A percentile compares a stretch with the other conserved stretches of the same genome.
Evolutionary conservation across 2,797 vertebrate genomes (phyloP).

Genomic region (Hozukius guyotensis): DNA sequence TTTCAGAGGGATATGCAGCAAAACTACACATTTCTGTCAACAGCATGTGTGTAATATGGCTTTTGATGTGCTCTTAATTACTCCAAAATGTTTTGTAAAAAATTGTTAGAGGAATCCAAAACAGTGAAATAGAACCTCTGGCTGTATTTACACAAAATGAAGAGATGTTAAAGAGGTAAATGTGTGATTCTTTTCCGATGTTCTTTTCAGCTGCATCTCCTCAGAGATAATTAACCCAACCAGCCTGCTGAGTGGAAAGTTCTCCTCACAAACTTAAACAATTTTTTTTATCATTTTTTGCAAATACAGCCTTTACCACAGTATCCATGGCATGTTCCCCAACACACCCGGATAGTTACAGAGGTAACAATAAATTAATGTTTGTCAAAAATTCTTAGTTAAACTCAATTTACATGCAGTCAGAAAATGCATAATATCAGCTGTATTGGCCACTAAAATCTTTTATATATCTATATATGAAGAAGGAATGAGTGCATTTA

Average conservation of each 20-base stretch:
- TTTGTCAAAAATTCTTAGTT: slow-evolving; percentile 2
- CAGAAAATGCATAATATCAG: slow-evolving; percentile 49
- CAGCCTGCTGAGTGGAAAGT: no score
- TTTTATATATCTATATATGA: neutral
- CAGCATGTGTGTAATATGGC: slow-evolving; percentile 31
- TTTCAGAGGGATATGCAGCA: neutral
- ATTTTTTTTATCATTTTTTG: neutral
- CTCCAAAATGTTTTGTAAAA: neutral
- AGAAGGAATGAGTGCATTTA: slow-evolving; percentile 12
- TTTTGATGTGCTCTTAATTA: neutral
- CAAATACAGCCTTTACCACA: slow-evolving; percentile 26
- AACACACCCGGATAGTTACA: slow-evolving; percentile 10
- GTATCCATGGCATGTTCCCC: slow-evolving; percentile 31
- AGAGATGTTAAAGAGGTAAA: neutral
- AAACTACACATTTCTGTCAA: neutral
- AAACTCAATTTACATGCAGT: slow-evolving; percentile 39
- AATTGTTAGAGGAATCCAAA: neutral
- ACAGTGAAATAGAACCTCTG: neutral
- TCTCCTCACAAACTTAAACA: no score
- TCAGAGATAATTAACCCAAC: no score
- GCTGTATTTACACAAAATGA: slow-evolving; percentile 7
- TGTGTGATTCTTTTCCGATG: neutral
- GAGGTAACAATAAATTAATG: slow-evolving; percentile 22
- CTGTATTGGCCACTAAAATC: slow-evolving; percentile 25
- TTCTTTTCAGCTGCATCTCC: no score